Conservation (phyloP, 2,797 vertebrate species). For the Streptopelia turtur region DNA sequence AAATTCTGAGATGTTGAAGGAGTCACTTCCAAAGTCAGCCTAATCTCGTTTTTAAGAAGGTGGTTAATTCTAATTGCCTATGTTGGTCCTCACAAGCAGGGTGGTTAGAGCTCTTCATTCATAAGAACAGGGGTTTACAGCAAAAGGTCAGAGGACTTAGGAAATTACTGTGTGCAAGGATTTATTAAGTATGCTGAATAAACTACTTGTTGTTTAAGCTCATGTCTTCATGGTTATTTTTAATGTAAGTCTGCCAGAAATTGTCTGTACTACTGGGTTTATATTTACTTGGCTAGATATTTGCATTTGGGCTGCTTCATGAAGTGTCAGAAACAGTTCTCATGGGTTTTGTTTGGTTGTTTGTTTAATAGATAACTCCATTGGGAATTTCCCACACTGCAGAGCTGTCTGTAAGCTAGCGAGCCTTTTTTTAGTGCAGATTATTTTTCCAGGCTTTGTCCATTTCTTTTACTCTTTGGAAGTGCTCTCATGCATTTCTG, state of each 20-base stretch:
- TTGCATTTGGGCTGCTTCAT: neutral
- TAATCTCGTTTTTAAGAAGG: slow-evolving; percentile 9
- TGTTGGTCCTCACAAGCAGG: neutral
- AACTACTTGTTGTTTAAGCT: slow-evolving; percentile 25
- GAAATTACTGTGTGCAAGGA: neutral
- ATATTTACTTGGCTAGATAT: neutral
- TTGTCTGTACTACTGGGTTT: neutral
- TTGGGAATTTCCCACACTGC: neutral
- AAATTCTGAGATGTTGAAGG: slow-evolving; percentile 61
- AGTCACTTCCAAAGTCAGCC: slow-evolving; percentile 64
- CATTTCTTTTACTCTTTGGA: neutral
- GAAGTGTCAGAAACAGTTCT: neutral
- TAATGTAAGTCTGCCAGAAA: neutral
- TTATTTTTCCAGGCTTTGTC: neutral
- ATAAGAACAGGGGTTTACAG: neutral
- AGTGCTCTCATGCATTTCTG: neutral
- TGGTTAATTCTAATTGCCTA: neutral
- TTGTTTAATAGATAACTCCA: neutral
- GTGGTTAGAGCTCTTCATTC: neutral
- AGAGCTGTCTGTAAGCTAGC: neutral
- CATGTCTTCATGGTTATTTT: slow-evolving; percentile 10
- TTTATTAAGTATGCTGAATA: neutral
- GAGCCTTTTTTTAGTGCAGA: neutral
- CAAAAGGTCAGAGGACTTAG: neutral
- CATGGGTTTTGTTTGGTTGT: neutral